A percentile compares a stretch with the other conserved stretches of the same genome.
phyloP scores from a whole-genome alignment of 2,113 vertebrate species.

The Muntiacus muntjak region DNA sequence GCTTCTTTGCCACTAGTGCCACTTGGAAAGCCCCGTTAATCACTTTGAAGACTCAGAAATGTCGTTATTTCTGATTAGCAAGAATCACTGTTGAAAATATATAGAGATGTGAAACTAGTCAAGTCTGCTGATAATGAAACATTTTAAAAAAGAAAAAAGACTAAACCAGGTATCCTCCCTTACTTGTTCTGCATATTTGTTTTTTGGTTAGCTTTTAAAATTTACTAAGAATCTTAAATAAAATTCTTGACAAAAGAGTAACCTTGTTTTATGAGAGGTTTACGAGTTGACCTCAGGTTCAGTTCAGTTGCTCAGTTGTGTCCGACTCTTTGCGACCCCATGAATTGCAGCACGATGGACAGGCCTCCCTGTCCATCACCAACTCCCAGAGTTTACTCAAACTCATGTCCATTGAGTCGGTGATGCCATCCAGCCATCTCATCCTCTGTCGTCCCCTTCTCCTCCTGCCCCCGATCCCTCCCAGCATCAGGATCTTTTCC shows the following conservation, averaged over 20 bases:
- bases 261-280: not conserved
- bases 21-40: not conserved
- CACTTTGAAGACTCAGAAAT: conserved; percentile 28
- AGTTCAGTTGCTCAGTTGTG: no score
- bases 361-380: no score
- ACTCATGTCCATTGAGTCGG: no score
- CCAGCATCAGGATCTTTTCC: no score
- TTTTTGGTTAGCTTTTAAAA: not conserved
- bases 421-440: no score
- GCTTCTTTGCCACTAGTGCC: not conserved
- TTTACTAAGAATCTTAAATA: not conserved
- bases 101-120: not conserved
- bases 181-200: not conserved
- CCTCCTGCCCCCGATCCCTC: no score
- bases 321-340: no score
- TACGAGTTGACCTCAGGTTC: not conserved
- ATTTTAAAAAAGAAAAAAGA: not conserved
- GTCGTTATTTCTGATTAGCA: conserved; percentile 13
- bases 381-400: no score
- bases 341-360: no score
- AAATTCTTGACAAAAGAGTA: not conserved
- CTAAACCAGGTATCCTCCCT: not conserved
- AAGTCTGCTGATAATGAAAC: not conserved
- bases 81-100: not conserved
- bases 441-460: no score